Conservation (phyloP, 2,888 invertebrate species). For the Actias luna region DNA sequence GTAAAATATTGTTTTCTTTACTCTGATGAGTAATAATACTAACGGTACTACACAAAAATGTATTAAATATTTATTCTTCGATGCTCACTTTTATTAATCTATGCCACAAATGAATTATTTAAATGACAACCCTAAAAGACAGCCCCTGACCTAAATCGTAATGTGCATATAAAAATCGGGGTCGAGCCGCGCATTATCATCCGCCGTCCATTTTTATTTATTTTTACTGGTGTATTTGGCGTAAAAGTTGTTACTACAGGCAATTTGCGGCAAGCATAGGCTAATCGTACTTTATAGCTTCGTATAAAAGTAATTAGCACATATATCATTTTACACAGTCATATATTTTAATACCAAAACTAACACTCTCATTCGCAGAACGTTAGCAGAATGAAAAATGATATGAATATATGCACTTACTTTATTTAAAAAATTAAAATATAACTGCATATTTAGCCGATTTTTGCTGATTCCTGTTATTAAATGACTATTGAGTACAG, state of each 20-base stretch:
- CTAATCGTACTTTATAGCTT: slow-evolving; percentile 4
- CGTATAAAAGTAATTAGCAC: slow-evolving; percentile 14
- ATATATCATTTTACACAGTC: not conserved
- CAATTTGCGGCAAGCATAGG: slow-evolving; percentile 13
- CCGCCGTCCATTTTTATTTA: slow-evolving; percentile 23
- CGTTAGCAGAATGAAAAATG: not conserved
- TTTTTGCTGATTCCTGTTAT: too few relatives aligned
- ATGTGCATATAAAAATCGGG: slow-evolving; percentile 46
- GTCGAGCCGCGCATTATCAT: slow-evolving; percentile 38
- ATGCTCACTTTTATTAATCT: not conserved
- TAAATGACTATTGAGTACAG: too few relatives aligned
- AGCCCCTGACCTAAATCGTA: slow-evolving; percentile 55
- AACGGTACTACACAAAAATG: not conserved
- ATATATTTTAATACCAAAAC: not conserved
- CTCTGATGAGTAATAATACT: not conserved
- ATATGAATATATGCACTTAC: too few relatives aligned
- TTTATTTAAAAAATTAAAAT: too few relatives aligned
- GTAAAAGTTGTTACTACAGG: slow-evolving; percentile 15
- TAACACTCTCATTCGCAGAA: not conserved
- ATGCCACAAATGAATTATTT: not conserved
- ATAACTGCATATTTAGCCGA: too few relatives aligned
- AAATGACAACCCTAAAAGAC: slow-evolving; percentile 12
- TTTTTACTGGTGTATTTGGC: slow-evolving; percentile 20
- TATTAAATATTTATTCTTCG: not conserved
- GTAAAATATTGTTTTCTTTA: not conserved